Evolutionary conservation across 2,797 vertebrate genomes (phyloP).

Genomic region (Centropyge bicolor): DNA sequence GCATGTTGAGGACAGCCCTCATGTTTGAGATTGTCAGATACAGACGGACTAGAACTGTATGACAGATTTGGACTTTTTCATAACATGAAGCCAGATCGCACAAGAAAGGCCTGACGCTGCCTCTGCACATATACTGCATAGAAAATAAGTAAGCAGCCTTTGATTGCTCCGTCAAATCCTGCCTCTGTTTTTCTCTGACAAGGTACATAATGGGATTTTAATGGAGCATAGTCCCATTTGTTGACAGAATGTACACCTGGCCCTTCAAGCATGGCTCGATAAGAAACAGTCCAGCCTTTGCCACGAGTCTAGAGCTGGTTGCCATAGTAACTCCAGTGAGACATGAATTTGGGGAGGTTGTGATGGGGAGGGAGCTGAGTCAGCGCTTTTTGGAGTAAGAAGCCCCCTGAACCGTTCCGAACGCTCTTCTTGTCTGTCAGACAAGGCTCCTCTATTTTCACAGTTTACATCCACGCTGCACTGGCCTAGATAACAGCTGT

Average conservation of each 20-base stretch:
- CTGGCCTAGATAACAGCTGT: constrained; percentile 64
- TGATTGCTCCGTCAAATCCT: constrained; percentile 43
- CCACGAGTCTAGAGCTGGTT: constrained; percentile 62
- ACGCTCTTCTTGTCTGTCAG: constrained; percentile 56
- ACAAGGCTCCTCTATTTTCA: constrained; percentile 52
- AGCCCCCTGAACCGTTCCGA: constrained; percentile 49
- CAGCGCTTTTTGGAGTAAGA: constrained; percentile 63
- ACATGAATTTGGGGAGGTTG: constrained; percentile 64
- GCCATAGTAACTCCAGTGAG: constrained; percentile 73
- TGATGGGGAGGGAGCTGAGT: constrained; percentile 71
- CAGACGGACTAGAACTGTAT: background rate
- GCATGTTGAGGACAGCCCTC: background rate
- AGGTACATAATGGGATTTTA: constrained; percentile 52
- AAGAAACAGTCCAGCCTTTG: constrained; percentile 52
- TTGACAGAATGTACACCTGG: constrained; percentile 69
- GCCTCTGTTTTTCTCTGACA: constrained; percentile 23
- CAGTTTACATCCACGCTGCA: constrained; percentile 43
- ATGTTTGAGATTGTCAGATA: constrained; percentile 10
- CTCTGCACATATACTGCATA: constrained; percentile 7
- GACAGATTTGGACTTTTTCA: background rate
- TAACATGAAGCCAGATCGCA: background rate
- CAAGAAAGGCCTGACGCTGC: constrained; percentile 1
- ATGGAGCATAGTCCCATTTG: constrained; percentile 57
- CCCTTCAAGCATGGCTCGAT: constrained; percentile 64
- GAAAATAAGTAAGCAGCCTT: constrained; percentile 36